Conservation (phyloP, 2,888 invertebrate species). For the Leptinotarsa peninsularis region DNA sequence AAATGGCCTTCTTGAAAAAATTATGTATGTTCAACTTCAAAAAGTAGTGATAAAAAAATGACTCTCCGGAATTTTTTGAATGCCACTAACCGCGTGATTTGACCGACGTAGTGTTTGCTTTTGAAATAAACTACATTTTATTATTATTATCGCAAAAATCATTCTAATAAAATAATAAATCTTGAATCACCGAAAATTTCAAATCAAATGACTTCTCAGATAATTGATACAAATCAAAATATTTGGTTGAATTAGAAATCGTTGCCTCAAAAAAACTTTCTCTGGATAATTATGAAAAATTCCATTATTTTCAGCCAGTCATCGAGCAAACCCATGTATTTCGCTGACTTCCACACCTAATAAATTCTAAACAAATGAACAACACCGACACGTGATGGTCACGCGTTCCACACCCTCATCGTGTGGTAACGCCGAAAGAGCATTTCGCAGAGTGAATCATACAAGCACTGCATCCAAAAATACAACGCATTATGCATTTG, state of each 20-base stretch:
- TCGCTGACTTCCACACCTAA: conserved; percentile 31
- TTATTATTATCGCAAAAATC: no score
- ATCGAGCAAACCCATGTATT: neutral
- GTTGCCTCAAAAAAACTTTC: neutral
- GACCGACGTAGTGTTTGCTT: no score
- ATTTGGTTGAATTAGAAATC: neutral
- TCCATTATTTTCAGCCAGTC: neutral
- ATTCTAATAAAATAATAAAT: no score
- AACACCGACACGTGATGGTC: conserved; percentile 36
- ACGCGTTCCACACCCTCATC: conserved; percentile 35
- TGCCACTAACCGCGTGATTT: no score
- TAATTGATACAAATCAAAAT: no score
- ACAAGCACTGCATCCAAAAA: conserved; percentile 13
- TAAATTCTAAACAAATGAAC: conserved; percentile 46
- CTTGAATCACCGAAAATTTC: no score
- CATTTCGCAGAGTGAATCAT: conserved; percentile 22
- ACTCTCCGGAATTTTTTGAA: no score
- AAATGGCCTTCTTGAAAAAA: no score
- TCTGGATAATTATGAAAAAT: neutral
- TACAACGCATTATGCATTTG: conserved; percentile 22
- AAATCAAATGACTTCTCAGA: no score
- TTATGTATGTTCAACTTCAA: no score
- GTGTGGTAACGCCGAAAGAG: conserved; percentile 33
- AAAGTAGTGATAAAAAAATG: no score
- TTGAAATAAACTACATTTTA: no score